A percentile compares a stretch with the other conserved stretches of the same genome.
Conservation (phyloP, 2,888 invertebrate species). For the Drosophila leonis region DNA sequence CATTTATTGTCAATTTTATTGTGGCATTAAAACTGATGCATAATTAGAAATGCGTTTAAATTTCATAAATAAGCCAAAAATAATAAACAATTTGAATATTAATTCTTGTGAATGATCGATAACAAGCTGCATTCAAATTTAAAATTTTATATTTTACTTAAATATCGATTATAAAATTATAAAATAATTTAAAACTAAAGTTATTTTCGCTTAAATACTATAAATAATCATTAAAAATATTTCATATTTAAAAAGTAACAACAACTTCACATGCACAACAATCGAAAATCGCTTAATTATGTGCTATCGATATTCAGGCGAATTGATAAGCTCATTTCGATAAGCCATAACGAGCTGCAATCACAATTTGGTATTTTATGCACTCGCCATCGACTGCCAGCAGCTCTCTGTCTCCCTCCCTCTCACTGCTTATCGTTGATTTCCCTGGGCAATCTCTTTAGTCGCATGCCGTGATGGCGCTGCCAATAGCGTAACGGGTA, state of each 20-base stretch:
- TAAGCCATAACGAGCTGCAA: constrained; percentile 30
- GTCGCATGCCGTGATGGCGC: constrained; percentile 26
- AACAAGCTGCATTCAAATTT: no score
- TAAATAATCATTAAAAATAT: no score
- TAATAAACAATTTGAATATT: no score
- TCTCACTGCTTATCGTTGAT: constrained; percentile 42
- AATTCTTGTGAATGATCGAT: no score
- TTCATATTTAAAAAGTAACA: no score
- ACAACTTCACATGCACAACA: no score
- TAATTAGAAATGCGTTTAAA: neutral
- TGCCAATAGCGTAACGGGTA: constrained; percentile 21
- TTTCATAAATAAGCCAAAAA: neutral
- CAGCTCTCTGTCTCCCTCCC: neutral
- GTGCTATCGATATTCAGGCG: constrained; percentile 12
- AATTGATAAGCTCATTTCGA: constrained; percentile 14
- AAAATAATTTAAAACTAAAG: no score
- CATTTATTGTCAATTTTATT: neutral
- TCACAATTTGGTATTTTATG: constrained; percentile 9
- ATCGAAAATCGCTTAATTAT: constrained; percentile 1
- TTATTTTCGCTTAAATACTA: no score
- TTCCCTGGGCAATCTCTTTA: constrained; percentile 60
- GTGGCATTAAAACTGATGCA: neutral
- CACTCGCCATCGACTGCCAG: neutral
- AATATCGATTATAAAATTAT: no score
- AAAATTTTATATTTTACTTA: no score